phyloP scores from a whole-genome alignment of 2,113 vertebrate species.

The Promerops cafer region DNA sequence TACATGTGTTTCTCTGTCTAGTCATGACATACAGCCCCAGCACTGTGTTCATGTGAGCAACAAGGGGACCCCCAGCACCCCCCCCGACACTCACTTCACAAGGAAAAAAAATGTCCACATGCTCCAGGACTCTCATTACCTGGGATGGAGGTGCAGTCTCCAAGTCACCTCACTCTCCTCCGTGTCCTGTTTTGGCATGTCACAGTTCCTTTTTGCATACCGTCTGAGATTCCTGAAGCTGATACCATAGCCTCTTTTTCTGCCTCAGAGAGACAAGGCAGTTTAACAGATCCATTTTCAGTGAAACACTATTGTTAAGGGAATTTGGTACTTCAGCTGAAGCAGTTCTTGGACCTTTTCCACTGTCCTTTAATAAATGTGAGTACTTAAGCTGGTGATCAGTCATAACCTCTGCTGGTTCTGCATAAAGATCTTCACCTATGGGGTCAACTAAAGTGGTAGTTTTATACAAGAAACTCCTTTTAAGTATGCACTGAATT shows the following conservation, averaged over 20 bases:
- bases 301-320: background rate
- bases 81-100: background rate
- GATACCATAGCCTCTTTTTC: background rate
- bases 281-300: background rate
- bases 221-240: background rate
- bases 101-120: background rate
- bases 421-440: background rate
- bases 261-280: background rate
- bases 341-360: background rate
- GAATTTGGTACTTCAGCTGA: background rate
- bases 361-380: background rate
- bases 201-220: background rate
- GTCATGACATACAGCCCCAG: background rate
- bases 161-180: rapidly evolving
- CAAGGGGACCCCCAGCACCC: background rate
- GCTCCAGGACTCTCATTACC: background rate
- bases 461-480: background rate
- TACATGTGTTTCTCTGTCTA: background rate
- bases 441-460: background rate
- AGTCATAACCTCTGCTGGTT: background rate
- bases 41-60: background rate
- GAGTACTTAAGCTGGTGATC: background rate
- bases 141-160: background rate
- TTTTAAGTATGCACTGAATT: background rate
- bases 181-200: background rate